phyloP scores from a whole-genome alignment of 2,888 invertebrate genomes.

The Seira musarum region DNA sequence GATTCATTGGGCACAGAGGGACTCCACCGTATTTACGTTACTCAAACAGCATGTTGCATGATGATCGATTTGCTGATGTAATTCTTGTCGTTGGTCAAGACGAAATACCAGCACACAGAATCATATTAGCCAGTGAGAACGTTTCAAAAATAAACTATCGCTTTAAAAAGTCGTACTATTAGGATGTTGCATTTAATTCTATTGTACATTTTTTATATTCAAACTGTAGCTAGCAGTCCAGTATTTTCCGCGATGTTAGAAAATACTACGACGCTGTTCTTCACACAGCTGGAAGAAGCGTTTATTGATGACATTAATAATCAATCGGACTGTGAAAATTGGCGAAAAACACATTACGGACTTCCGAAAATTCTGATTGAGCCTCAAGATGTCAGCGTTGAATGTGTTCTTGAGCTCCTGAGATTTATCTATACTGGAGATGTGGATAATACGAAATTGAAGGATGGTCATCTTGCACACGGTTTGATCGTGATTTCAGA shows the following conservation, averaged over 20 bases:
- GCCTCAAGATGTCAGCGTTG: constrained; percentile 28
- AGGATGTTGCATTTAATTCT: neutral
- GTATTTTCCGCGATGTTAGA: constrained; percentile 60
- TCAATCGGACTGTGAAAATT: constrained; percentile 32
- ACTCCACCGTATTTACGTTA: constrained; percentile 62
- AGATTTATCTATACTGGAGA: constrained; percentile 65
- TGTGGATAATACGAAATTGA: constrained; percentile 55
- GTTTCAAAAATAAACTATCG: neutral
- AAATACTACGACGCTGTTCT: constrained; percentile 33
- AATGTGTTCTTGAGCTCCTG: constrained; percentile 60
- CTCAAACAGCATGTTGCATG: constrained; percentile 61
- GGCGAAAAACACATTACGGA: neutral
- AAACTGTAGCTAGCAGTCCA: constrained; percentile 66
- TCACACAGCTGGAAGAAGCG: neutral
- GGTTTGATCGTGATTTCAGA: constrained; percentile 54
- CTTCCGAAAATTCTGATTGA: constrained; percentile 39
- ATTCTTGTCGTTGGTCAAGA: constrained; percentile 57
- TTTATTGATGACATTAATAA: constrained; percentile 28
- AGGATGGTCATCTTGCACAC: constrained; percentile 40
- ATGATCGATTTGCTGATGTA: constrained; percentile 63
- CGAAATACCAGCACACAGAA: constrained; percentile 63
- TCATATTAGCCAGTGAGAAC: constrained; percentile 64
- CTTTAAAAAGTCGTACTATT: neutral
- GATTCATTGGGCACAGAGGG: constrained; percentile 38
- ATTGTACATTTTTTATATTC: no score